These are phyloP conservation scores for Nemapogon koenigi DNA, from an alignment of 2,888 invertebrate genomes.

Conservation along the genomic window DNA sequence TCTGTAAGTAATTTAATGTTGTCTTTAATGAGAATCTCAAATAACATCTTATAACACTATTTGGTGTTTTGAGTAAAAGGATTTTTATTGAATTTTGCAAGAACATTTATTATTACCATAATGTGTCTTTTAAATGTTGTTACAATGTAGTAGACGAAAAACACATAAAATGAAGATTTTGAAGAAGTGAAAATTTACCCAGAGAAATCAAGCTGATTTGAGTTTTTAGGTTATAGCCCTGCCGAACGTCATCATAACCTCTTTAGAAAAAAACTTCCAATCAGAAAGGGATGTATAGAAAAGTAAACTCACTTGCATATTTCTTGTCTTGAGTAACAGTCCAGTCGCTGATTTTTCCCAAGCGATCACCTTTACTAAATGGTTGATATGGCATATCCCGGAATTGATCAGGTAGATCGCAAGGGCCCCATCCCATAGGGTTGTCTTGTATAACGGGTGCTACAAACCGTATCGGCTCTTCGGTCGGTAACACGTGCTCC, in stretches of 20 bases:
- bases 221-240: no score
- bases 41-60: conserved; percentile 19
- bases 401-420: conserved; percentile 91
- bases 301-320: conserved; percentile 78
- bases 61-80: conserved; percentile 1
- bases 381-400: conserved; percentile 98
- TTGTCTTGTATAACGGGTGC: conserved; percentile 83
- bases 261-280: no score
- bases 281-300: no score
- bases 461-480: conserved; percentile 70
- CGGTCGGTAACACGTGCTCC: conserved; percentile 60
- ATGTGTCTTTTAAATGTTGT: not conserved
- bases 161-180: not conserved
- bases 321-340: conserved; percentile 95
- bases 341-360: conserved; percentile 99
- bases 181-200: not conserved
- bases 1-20: conserved; percentile 60
- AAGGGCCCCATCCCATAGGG: conserved; percentile 96
- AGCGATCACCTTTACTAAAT: conserved; percentile 96
- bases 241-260: no score
- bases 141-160: not conserved
- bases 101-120: no score
- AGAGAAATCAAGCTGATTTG: no score
- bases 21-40: conserved; percentile 18
- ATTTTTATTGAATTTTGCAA: no score